Base-by-base conservation (phyloP, 2,797 vertebrate species). In the Danionella dracula region DNA sequence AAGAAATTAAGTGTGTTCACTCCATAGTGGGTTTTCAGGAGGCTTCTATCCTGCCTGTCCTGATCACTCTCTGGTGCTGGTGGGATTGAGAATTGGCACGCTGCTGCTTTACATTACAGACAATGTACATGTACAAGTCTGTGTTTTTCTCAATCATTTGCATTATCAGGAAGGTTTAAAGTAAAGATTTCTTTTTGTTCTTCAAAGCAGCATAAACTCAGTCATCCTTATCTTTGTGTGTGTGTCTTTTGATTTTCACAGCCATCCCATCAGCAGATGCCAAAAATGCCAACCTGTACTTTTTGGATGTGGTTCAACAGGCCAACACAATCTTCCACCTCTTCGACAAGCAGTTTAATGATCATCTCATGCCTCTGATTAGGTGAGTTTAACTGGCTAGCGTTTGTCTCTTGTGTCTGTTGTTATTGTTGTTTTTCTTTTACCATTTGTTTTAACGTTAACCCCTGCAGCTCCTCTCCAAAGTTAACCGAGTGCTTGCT, bases 311-410 rank as follows among this genome's bases (percentile, higher is more conserved):
- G 76, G 96, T 99, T 63, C 96, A 98, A 74, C 97, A 99, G 72
- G 96, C 97, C n/a, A 99, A 99, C 88, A 98, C 96, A 11, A 95
- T 99, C 87, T 99, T 99, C 82, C 96, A 99, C 84, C 90, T 99
- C 74, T 99, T 99, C 87, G 97, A 99, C 86, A 99, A 99, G 83
- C 97, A 99, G 73, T 98, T 99, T 85, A 99, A 96, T 77, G 97
- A 99, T 87, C 95, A 99, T 83, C 93, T 99, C 74, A 99, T 99
- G 96, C 96, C 97, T 78, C 85, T 99, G 65, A 95, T 99, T 86
- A 98, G 96, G 97, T 98, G 80, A 82, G 86, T 76, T 13, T 15
- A n/a, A 17, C 11, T 6, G 15, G 17, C 13, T 23, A 11, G 6
- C 5, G 2, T 56, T 8, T 58, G 21, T 29, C 9, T 27, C 11